A percentile compares a stretch with the other conserved stretches of the same genome.
Evolutionary conservation across 2,888 invertebrate species (phyloP).

Genomic region (Sminthurides aquaticus): DNA sequence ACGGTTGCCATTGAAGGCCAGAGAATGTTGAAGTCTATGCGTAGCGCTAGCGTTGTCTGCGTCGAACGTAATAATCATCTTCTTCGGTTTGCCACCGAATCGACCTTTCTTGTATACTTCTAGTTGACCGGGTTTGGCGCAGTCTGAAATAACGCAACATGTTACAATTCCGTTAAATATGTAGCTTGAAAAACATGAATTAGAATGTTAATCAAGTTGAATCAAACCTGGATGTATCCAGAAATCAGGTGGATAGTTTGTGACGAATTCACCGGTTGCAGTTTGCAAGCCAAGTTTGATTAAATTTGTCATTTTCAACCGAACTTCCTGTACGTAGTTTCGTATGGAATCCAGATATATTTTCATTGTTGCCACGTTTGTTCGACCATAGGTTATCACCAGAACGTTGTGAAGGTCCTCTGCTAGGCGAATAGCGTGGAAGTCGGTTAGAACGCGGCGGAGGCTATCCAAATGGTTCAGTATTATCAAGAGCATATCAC

Average conservation of each 20-base stretch:
- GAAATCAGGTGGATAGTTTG: constrained; percentile 30
- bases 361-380: constrained; percentile 32
- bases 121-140: constrained; percentile 18
- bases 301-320: constrained; percentile 42
- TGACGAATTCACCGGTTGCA: constrained; percentile 38
- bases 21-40: constrained; percentile 18
- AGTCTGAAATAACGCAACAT: constrained; percentile 8
- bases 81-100: constrained; percentile 18
- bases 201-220: background rate
- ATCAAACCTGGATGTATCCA: constrained; percentile 29
- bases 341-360: constrained; percentile 33
- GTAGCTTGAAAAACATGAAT: background rate
- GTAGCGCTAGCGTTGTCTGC: constrained; percentile 14
- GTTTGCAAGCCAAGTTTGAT: constrained; percentile 37
- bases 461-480: constrained; percentile 55
- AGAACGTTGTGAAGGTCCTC: constrained; percentile 37
- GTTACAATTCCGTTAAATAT: background rate
- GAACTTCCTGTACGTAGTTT: constrained; percentile 36
- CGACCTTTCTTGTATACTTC: constrained; percentile 9
- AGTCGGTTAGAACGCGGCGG: constrained; percentile 33
- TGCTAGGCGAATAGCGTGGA: constrained; percentile 29
- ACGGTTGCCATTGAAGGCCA: constrained; percentile 33
- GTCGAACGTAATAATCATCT: constrained; percentile 9
- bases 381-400: constrained; percentile 29
- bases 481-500: constrained; percentile 52